Evolutionary conservation across 1,140 invertebrate genomes (phyloP).

Genomic region (Dendrolimus punctatus): DNA sequence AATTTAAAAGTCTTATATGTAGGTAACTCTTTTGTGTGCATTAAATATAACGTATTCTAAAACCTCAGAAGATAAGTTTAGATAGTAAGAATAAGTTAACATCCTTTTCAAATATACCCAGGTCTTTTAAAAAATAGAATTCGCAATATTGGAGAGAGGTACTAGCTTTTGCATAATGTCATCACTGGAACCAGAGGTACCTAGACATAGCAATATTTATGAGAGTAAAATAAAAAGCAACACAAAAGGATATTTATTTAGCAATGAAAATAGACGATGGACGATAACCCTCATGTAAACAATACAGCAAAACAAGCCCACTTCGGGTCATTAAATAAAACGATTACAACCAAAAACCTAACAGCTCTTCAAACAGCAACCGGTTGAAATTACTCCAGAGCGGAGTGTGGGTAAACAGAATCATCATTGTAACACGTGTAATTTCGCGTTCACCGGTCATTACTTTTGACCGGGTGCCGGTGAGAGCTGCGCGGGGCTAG

Average conservation of each 20-base stretch:
- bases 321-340: slow-evolving; percentile 36
- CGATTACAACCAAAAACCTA: slow-evolving; percentile 50
- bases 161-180: too few species aligned
- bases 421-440: slow-evolving; percentile 63
- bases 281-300: slow-evolving; percentile 4
- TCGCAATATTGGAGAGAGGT: too few species aligned
- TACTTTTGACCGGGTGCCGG: slow-evolving; percentile 43
- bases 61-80: too few species aligned
- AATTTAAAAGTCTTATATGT: too few species aligned
- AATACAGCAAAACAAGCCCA: slow-evolving; percentile 15
- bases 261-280: not conserved
- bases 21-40: too few species aligned
- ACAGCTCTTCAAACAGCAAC: slow-evolving; percentile 44
- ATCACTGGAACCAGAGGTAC: too few species aligned
- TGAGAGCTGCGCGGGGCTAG: too few species aligned
- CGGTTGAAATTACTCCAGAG: slow-evolving; percentile 30
- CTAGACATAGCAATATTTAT: too few species aligned
- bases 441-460: slow-evolving; percentile 51
- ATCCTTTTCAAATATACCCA: too few species aligned
- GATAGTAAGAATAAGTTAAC: too few species aligned
- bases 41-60: too few species aligned
- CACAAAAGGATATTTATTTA: slow-evolving; percentile 3
- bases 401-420: slow-evolving; percentile 36
- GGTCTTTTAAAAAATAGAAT: too few species aligned
- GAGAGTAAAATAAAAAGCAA: slow-evolving; percentile 5